These are phyloP conservation scores for Sebastes baramenuke DNA, from an alignment of 2,797 vertebrate species.

Conservation along the genomic window DNA sequence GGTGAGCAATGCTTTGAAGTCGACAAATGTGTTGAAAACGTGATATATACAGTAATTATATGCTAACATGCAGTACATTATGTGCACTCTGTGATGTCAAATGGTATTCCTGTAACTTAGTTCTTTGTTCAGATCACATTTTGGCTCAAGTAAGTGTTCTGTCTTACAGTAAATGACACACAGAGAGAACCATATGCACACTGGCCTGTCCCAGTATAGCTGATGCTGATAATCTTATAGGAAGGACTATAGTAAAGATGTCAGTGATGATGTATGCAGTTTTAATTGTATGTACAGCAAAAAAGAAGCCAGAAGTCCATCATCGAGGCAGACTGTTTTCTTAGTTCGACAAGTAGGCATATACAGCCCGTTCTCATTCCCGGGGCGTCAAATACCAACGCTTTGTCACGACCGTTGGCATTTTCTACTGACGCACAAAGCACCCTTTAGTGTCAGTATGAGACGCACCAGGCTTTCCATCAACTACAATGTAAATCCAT, in stretches of 20 bases:
- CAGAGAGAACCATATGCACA: not conserved
- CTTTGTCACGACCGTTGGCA: too few relatives aligned
- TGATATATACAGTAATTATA: not conserved
- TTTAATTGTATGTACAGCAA: not conserved
- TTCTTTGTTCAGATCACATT: not conserved
- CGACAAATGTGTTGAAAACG: not conserved
- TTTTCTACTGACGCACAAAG: too few relatives aligned
- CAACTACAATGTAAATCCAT: too few relatives aligned
- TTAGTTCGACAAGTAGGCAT: too few relatives aligned
- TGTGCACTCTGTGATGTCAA: not conserved
- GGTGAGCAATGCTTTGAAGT: conserved; percentile 4
- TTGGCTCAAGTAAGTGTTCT: not conserved
- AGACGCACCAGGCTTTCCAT: too few relatives aligned
- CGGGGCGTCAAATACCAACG: too few relatives aligned
- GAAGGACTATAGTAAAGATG: not conserved
- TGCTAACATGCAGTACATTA: not conserved
- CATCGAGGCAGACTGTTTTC: too few relatives aligned
- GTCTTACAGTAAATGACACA: not conserved
- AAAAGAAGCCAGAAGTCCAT: too few relatives aligned
- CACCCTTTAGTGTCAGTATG: too few relatives aligned
- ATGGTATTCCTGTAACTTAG: not conserved
- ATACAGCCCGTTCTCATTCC: too few relatives aligned
- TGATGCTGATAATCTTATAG: not conserved
- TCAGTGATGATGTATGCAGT: not conserved
- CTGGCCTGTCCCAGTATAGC: not conserved